phyloP scores from a whole-genome alignment of 1,140 invertebrate genomes.

The Papilio polyxenes region DNA sequence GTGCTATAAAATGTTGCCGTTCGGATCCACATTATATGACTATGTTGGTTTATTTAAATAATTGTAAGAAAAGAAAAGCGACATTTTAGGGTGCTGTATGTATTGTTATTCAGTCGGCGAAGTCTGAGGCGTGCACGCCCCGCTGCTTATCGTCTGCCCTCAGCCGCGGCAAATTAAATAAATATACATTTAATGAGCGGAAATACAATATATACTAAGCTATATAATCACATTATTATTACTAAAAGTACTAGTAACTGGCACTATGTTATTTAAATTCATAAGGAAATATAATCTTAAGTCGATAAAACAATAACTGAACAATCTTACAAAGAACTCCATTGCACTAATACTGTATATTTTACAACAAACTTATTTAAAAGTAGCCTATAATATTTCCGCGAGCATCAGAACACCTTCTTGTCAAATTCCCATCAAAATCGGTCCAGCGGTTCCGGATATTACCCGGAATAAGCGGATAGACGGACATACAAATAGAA shows the following conservation, averaged over 20 bases:
- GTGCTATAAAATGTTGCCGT: conserved; percentile 53
- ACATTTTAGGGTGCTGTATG: conserved; percentile 66
- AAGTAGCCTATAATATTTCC: too few relatives aligned
- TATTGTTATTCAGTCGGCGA: conserved; percentile 77
- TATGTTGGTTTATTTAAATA: conserved; percentile 47
- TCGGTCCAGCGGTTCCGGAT: too few relatives aligned
- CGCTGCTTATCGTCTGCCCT: conserved; percentile 74
- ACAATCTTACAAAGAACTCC: too few relatives aligned
- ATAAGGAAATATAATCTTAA: too few relatives aligned
- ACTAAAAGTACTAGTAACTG: conserved; percentile 41
- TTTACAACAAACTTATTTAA: too few relatives aligned
- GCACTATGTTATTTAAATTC: neutral
- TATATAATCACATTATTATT: conserved; percentile 72
- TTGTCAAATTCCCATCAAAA: too few relatives aligned
- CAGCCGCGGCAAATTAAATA: conserved; percentile 80
- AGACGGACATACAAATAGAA: too few relatives aligned
- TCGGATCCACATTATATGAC: conserved; percentile 40
- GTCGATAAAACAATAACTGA: too few relatives aligned
- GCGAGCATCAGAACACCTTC: too few relatives aligned
- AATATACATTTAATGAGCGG: conserved; percentile 79
- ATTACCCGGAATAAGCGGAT: too few relatives aligned
- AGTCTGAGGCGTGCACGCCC: conserved; percentile 72
- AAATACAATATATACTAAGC: conserved; percentile 76
- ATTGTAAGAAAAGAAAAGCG: conserved; percentile 55
- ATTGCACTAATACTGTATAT: too few relatives aligned